Evolutionary conservation across 2,888 invertebrate species (phyloP), one percentile per base, ranked within the genome.

Genomic region (Anodontia alba): DNA sequence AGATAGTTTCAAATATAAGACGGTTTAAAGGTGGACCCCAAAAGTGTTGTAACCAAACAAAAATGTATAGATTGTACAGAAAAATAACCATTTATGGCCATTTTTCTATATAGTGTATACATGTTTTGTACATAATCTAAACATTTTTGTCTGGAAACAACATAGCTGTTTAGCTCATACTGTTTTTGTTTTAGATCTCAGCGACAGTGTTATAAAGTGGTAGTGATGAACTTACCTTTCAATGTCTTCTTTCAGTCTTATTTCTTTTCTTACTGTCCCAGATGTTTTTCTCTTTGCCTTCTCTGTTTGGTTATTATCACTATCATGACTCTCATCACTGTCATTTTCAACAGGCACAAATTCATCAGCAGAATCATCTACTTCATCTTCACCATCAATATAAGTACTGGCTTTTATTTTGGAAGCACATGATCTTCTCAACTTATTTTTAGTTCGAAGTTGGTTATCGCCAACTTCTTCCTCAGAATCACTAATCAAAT

Each of bases 221-320:
- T n/a, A n/a, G n/a, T n/a, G n/a, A n/a, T n/a, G n/a, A n/a, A n/a
- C n/a, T n/a, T 62, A 36, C 71, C 72, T 54, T 38, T 49, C 62
- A 36, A 42, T 73, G 70, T 79, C 67, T 38, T 31, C 23, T 71
- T 31, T 80, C 62, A 17, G 33, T 75, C 67, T 74, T 71, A 42
- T 76, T 43, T 29, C 17, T 69, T 33, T 81, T 67, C 38, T 71
- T 74, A 75, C 68, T 62, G 26, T 15, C 8, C 20, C 5, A 3
- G 2, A 33, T 17, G 31, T 62, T 10, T 33, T 62, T 17, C 7
- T 17, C 2, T 31, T 20, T 15, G 10, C n/a, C 54, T 54, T 26
- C 33, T 62, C 33, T 17, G 17, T 8, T 33, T 7, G 8, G 23
- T 73, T 57, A 76, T 66, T 57, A 49, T 81, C 43, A 97, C 96